Base-by-base conservation (phyloP, 2,797 vertebrate genomes). In the Columba guinea region DNA sequence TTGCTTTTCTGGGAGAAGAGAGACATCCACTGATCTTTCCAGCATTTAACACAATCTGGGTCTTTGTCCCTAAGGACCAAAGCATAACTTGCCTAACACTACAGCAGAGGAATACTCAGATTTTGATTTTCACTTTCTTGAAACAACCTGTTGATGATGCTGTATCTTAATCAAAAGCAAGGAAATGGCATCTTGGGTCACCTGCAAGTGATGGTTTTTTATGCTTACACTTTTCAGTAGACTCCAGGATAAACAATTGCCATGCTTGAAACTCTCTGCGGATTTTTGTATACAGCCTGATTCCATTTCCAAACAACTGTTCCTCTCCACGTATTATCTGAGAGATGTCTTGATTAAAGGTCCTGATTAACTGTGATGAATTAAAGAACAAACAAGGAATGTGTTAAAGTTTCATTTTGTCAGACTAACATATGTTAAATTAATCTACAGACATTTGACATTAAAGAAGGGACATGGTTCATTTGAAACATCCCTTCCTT, bases 351-450 rank as follows among this genome's bases (percentile, higher is more conserved):
- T 87, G 62, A 41, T 97, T 97, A 76, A 98, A 98, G 1, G 20
- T 1, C 17, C 94, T 97, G 62, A 98, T 94, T 97, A 98, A 11
- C 98, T 98, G 94, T 15, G 69, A 64, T 11, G 51, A 84, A 60
- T 87, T 5, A 5, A 37, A 64, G 62, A 90, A 77, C 7, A 22
- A 63, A 22, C 10, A 84, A 77, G 23, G 11, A 30, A 11, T 34
- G 30, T 13, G 49, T 10, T 55, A 3, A 48, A 5, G 10, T 55
- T 87, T 41, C 3, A 17, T n/a, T 87, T 90, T 24, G 78, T 64
- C 79, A 75, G 64, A 13, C 2, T 58, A 7, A 73, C 21, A 18
- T 23, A 5, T 15, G 4, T 53, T 62, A 44, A 71, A 9, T 24
- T 49, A 44, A 41, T 32, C n/a, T 56, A 28, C 11, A 52, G 46